Evolutionary conservation across 2,113 vertebrate species (phyloP).

Genomic region (Phoenicopterus ruber): DNA sequence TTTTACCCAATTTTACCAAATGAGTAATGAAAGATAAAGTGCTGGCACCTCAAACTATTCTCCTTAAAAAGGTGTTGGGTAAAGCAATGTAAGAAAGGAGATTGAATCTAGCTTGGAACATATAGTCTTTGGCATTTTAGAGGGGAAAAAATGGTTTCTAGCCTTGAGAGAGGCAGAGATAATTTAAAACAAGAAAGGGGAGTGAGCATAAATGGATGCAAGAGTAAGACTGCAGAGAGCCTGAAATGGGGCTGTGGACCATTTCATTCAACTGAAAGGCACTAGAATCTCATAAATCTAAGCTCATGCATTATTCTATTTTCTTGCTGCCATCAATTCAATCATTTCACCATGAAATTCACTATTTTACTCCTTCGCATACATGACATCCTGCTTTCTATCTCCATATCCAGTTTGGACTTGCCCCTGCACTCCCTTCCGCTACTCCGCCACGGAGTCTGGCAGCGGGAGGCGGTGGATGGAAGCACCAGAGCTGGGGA

Average conservation of each 20-base stretch:
- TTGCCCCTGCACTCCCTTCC: not conserved
- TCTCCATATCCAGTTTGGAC: not conserved
- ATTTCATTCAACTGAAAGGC: not conserved
- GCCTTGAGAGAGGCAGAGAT: not conserved
- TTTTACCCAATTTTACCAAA: not conserved
- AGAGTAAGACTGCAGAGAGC: not conserved
- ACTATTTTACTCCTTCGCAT: not conserved
- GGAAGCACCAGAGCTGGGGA: not conserved
- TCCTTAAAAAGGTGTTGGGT: not conserved
- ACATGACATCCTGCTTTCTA: not conserved
- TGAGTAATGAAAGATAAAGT: not conserved
- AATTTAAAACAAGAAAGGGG: not conserved
- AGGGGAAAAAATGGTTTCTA: not conserved
- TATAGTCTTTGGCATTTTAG: not conserved
- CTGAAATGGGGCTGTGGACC: not conserved
- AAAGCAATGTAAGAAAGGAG: not conserved
- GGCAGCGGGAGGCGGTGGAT: accelerated
- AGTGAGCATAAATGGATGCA: not conserved
- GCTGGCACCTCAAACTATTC: not conserved
- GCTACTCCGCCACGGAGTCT: not conserved
- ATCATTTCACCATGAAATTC: not conserved
- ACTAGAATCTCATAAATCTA: not conserved
- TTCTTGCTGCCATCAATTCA: not conserved
- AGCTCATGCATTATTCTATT: not conserved
- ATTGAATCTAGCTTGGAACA: not conserved